Evolutionary conservation across 2,888 invertebrate genomes (phyloP).

Genomic region (Drosophila maculinotata): DNA sequence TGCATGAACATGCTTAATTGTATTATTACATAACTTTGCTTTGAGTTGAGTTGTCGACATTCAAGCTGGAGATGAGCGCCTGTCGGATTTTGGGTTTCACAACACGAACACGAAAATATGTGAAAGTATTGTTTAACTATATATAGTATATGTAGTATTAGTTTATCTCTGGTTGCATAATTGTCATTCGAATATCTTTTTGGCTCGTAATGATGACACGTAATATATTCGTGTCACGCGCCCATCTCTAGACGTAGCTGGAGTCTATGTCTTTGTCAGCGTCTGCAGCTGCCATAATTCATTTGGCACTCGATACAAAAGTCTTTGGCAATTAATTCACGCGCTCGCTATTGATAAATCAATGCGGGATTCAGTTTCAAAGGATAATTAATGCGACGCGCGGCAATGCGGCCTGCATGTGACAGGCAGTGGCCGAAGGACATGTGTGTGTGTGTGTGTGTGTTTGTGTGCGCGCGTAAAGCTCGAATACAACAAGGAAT

Average conservation of each 20-base stretch:
- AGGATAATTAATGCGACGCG: constrained; percentile 75
- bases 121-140: no score
- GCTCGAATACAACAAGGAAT: constrained; percentile 1
- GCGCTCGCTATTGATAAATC: constrained; percentile 67
- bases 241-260: background rate
- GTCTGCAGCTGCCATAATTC: constrained; percentile 57
- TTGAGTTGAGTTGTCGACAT: background rate
- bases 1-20: constrained; percentile 76
- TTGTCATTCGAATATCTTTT: no score
- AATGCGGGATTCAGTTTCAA: constrained; percentile 64
- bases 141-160: no score
- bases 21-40: constrained; percentile 69
- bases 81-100: no score
- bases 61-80: constrained; percentile 8
- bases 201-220: no score
- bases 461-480: constrained; percentile 3
- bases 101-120: no score
- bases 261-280: constrained; percentile 13
- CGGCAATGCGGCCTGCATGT: constrained; percentile 49
- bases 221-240: constrained; percentile 23
- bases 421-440: constrained; percentile 52
- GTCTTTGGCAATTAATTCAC: constrained; percentile 74
- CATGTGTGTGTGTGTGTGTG: constrained; percentile 1
- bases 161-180: no score
- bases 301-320: constrained; percentile 68